A percentile compares a stretch with the other conserved stretches of the same genome.
These are phyloP conservation scores for Eleginops maclovinus DNA, from an alignment of 2,113 vertebrate species.

Conservation along the genomic window DNA sequence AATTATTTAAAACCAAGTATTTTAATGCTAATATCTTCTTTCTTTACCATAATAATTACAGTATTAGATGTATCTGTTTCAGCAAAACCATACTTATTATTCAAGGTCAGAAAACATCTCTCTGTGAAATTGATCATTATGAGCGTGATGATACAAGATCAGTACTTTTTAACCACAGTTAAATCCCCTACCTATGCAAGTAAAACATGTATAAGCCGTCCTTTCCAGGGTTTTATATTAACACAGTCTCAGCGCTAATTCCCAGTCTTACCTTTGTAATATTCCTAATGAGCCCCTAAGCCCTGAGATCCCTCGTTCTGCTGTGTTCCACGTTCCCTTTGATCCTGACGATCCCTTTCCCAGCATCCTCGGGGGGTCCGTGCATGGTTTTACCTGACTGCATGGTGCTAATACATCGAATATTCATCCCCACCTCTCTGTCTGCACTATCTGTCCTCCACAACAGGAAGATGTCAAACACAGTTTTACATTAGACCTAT, in stretches of 20 bases:
- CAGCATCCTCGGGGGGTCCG: conserved; percentile 72
- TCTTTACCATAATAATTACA: background rate
- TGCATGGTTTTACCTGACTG: conserved; percentile 65
- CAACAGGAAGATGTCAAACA: conserved; percentile 56
- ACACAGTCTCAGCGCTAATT: conserved; percentile 76
- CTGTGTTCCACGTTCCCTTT: conserved; percentile 79
- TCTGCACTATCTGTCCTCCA: conserved; percentile 56
- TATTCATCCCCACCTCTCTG: conserved; percentile 66
- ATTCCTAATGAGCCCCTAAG: conserved; percentile 82
- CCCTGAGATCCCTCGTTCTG: conserved; percentile 79
- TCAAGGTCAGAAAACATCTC: conserved; percentile 59
- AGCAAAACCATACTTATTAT: background rate
- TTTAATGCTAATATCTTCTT: background rate
- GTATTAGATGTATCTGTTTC: background rate
- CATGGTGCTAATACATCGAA: conserved; percentile 61
- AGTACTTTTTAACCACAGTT: conserved; percentile 58
- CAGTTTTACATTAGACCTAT: conserved; percentile 39
- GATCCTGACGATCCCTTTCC: conserved; percentile 77
- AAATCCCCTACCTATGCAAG: conserved; percentile 70
- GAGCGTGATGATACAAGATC: conserved; percentile 53
- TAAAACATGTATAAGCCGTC: conserved; percentile 73
- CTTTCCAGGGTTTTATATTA: conserved; percentile 77
- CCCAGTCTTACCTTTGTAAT: conserved; percentile 82
- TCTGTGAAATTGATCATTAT: conserved; percentile 49
- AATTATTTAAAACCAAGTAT: background rate